These are phyloP conservation scores for Leptoteleia sp. DNA, from an alignment of 1,140 invertebrate genomes.

Conservation along the genomic window DNA sequence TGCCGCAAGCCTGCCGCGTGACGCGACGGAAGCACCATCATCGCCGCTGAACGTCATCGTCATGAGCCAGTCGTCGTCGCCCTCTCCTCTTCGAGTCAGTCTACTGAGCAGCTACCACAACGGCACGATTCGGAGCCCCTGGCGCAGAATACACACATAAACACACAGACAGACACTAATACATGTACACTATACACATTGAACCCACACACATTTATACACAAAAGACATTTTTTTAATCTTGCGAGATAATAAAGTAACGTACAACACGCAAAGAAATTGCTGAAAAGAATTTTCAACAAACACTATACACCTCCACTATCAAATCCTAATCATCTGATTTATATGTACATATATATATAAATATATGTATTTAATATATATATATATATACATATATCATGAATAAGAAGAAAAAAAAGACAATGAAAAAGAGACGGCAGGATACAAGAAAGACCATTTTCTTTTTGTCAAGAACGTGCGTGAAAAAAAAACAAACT, in stretches of 20 bases:
- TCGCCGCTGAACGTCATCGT: constrained; percentile 65
- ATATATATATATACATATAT: too few species aligned
- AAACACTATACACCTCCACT: constrained; percentile 28
- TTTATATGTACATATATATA: too few species aligned
- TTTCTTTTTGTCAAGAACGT: too few species aligned
- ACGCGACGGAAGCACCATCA: constrained; percentile 59
- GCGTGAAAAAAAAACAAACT: too few species aligned
- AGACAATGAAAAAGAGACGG: too few species aligned
- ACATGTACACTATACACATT: constrained; percentile 14
- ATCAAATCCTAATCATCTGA: constrained; percentile 12
- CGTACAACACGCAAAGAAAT: constrained; percentile 24
- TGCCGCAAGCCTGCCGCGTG: constrained; percentile 75
- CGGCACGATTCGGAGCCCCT: constrained; percentile 47
- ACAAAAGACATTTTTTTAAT: constrained; percentile 38
- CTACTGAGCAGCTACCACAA: constrained; percentile 52
- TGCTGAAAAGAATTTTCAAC: constrained; percentile 6
- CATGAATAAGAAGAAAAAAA: too few species aligned
- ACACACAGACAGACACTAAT: constrained; percentile 2
- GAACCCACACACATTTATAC: constrained; percentile 7
- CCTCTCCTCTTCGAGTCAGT: constrained; percentile 73
- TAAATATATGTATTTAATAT: too few species aligned
- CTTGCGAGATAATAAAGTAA: constrained; percentile 30
- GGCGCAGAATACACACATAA: constrained; percentile 23
- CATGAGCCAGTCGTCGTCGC: constrained; percentile 75
- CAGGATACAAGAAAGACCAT: too few species aligned